Percentiles rank a stretch among this genome's conserved stretches.
Conservation (phyloP, 2,888 invertebrate genomes). For the Microchrysa polita region DNA sequence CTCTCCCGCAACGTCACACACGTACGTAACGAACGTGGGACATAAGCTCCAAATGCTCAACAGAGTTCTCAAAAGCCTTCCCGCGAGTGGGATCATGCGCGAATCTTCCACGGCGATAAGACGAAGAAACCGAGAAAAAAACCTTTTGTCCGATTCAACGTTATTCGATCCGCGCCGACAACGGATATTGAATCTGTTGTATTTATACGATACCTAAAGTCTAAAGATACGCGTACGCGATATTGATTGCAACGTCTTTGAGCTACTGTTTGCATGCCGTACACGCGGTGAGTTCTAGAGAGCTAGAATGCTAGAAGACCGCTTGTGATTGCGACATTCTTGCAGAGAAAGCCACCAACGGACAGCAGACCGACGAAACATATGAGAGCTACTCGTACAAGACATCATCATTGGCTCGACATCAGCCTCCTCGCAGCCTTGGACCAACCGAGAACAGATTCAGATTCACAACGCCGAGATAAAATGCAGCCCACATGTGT, state of each 20-base stretch:
- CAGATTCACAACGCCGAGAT: not conserved
- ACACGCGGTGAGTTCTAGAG: not conserved
- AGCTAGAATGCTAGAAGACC: not conserved
- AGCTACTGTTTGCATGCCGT: not conserved
- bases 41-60: constrained; percentile 8
- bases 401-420: not conserved
- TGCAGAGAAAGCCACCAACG: constrained; percentile 9
- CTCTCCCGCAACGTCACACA: constrained; percentile 11
- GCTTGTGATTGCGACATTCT: not conserved
- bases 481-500: not conserved
- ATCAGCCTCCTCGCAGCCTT: not conserved
- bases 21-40: not conserved
- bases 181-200: not conserved
- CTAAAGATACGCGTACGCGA: too few relatives aligned
- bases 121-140: not conserved
- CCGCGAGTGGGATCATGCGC: constrained; percentile 1
- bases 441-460: not conserved
- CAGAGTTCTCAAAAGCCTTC: not conserved
- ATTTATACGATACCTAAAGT: too few relatives aligned
- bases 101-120: not conserved
- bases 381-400: not conserved
- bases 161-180: not conserved
- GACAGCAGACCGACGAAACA: not conserved
- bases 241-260: too few relatives aligned
- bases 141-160: constrained; percentile 4